Evolutionary conservation across 2,888 invertebrate species (phyloP).

Genomic region (Cosmopolites sordidus): DNA sequence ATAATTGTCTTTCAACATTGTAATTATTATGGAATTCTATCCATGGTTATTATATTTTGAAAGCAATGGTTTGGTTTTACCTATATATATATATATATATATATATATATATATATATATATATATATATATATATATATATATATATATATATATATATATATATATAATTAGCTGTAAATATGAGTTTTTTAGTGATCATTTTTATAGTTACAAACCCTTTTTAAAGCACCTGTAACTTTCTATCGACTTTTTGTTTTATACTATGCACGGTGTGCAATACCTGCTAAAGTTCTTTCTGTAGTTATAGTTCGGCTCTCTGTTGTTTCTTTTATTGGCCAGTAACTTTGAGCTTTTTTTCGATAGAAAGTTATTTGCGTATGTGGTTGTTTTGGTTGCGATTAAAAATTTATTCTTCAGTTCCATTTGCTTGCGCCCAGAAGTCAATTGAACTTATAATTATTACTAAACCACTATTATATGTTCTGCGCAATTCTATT

Average conservation of each 20-base stretch:
- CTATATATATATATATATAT: constrained; percentile 1
- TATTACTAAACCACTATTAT: background rate
- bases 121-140: constrained; percentile 1
- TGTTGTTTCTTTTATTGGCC: constrained; percentile 33
- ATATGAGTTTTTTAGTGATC: constrained; percentile 34
- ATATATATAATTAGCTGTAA: constrained; percentile 33
- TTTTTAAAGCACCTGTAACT: constrained; percentile 40
- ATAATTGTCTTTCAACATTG: no score
- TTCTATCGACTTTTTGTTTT: constrained; percentile 38
- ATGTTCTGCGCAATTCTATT: background rate
- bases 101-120: background rate
- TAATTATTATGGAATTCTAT: no score
- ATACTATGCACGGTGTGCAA: constrained; percentile 35
- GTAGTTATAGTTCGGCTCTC: constrained; percentile 36
- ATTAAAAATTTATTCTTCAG: background rate
- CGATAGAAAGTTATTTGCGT: constrained; percentile 44
- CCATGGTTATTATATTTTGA: background rate
- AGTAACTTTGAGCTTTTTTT: constrained; percentile 39
- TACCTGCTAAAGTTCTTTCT: constrained; percentile 31
- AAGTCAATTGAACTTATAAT: background rate
- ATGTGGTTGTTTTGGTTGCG: background rate
- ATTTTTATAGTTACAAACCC: constrained; percentile 30
- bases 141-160: background rate
- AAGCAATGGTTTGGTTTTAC: constrained; percentile 5
- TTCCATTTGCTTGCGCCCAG: background rate